Base-by-base conservation (phyloP, 2,113 vertebrate genomes). In the Hymenochirus boettgeri region DNA sequence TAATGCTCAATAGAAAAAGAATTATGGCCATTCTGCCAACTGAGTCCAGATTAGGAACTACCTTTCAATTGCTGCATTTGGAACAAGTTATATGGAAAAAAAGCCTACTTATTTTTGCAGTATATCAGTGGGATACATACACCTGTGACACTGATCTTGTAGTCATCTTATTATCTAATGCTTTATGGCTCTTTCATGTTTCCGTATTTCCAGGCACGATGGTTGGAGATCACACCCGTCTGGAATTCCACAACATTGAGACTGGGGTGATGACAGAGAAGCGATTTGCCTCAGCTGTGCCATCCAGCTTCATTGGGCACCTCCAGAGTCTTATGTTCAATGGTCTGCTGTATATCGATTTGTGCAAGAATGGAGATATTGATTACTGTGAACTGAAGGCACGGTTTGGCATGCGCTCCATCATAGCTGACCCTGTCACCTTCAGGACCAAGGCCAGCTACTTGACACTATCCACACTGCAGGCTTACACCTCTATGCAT, bases 231-330 rank as follows among this genome's bases (percentile, higher is more conserved):
- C 96, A 99, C 53, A 99, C 96, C 2, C 95, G 96, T n/a, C 77
- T 99, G 84, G 96, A 99, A 78, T 99, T 99, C 85, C 95, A 99
- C 83, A 98, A 99, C 75, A 97, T 99, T 0, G 96, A 99, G 83
- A 99, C 96, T 0, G 96, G 96, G 22, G 91, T 92, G 80, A 99
- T 99, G 96, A 99, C 94, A 0, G 96, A 99, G 85, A 93, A 96
- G 3, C 89, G 90, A 0, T 99, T 95, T 61, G 88, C 95, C 74
- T 95, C 96, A 0, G 86, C 90, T 60, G 92, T 97, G 69, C 96
- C 96, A 0, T 99, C 96, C 72, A 96, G 94, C 77, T 99, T 98
- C 81, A 98, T 99, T 0, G 96, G 96, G 23, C 96, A 99, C 57
- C 86, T 99, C 50, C 96, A 99, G 86, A 98, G 95, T 78, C 92